Base-by-base conservation (phyloP, 2,888 invertebrate species). In the Dione vanillae region DNA sequence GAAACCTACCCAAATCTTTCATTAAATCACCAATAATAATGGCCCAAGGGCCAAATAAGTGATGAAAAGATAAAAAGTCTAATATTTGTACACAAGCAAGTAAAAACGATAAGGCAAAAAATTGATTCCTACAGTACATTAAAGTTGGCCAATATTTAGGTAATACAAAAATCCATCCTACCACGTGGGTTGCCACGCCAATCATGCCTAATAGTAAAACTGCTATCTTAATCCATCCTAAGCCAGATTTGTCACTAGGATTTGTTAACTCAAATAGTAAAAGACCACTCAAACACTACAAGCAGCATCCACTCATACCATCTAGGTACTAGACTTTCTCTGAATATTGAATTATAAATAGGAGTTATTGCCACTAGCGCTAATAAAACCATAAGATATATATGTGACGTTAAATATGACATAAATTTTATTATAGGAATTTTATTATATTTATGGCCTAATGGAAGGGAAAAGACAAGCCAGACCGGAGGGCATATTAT, bases 361-460 rank as follows among this genome's bases (percentile, higher is more conserved):
- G 98, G 98, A 74, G 97, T 97, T 76, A 98, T 97, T 54, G 97
- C 97, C 72, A 98, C 98, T 80, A 99, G 94, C 78, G 98, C 95
- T 79, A 99, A 95, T 82, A 99, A 96, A 76, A 98, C 92, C 96
- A 99, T 99, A 78, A 99, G 96, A 92, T 99, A 99, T 82, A 99
- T 96, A 92, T 99, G 99, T 9, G 99, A 99, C 35, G 99, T 99
- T 81, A 99, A 95, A 92, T 99, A 99, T 56, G 99, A 99, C 97
- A 99, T 99, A 93, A 99, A 99, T 93, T 99, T 99, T 84, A 99
- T 99, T 84, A 99, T 99, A 71, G 99, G 99, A 82, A 99, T 98
- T 94, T 99, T 98, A 94, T 98, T 98, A 93, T 97, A 98, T 90
- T 97, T 97, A 94, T 98, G 98, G 52, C 98, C 98, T 84, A 99